A percentile compares a stretch with the other conserved stretches of the same genome.
Conservation (phyloP, 2,888 invertebrate genomes). For the Drosophila differens region DNA sequence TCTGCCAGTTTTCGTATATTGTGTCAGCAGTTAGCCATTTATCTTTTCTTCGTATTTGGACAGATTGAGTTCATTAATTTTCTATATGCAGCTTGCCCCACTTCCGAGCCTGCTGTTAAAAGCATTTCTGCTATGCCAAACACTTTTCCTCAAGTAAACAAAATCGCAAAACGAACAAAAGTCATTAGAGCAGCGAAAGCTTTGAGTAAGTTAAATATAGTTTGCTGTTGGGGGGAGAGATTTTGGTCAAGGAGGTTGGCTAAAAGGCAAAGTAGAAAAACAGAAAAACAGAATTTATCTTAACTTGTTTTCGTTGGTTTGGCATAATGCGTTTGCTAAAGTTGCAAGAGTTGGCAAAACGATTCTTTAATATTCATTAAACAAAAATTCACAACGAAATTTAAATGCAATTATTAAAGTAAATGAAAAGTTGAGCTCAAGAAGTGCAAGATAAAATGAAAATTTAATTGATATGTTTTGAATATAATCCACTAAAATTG, state of each 20-base stretch:
- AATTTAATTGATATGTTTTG: background rate
- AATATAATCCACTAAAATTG: conserved; percentile 6
- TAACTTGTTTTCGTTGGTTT: conserved; percentile 30
- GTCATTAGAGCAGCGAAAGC: conserved; percentile 44
- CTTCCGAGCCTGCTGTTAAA: conserved; percentile 14
- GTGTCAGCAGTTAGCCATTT: conserved; percentile 25
- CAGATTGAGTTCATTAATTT: conserved; percentile 53
- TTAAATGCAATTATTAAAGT: background rate
- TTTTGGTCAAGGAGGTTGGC: background rate
- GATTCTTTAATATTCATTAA: background rate
- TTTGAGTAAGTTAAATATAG: conserved; percentile 18
- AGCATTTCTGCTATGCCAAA: conserved; percentile 23
- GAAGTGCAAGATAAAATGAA: background rate
- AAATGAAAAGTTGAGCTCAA: background rate
- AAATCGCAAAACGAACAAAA: conserved; percentile 14
- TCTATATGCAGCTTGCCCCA: conserved; percentile 11
- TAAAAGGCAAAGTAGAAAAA: conserved; percentile 18
- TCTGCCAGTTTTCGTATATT: conserved; percentile 45
- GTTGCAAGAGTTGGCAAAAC: conserved; percentile 2
- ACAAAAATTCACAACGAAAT: background rate
- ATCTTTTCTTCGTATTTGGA: conserved; percentile 16
- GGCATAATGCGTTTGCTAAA: conserved; percentile 10
- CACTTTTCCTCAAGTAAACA: conserved; percentile 9
- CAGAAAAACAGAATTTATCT: conserved; percentile 45
- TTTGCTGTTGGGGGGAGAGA: background rate